A percentile compares a stretch with the other conserved stretches of the same genome.
Evolutionary conservation across 2,113 vertebrate genomes (phyloP).

Genomic region (Oreochromis niloticus): DNA sequence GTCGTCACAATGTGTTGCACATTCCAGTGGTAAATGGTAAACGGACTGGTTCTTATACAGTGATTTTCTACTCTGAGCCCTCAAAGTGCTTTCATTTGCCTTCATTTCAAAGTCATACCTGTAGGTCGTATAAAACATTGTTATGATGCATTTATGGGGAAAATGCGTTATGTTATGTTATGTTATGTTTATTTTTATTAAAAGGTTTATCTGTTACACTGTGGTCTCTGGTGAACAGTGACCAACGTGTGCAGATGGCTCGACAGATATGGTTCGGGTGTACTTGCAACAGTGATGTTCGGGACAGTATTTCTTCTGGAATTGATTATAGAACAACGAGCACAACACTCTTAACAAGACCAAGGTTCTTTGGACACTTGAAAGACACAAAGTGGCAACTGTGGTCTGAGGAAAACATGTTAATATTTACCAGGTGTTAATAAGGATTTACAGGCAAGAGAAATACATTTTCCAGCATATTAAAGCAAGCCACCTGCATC

Average conservation of each 20-base stretch:
- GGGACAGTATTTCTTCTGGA: background rate
- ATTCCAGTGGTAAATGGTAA: background rate
- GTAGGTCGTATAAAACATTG: background rate
- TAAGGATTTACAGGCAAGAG: constrained; percentile 17
- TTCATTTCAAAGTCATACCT: background rate
- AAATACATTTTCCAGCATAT: constrained; percentile 26
- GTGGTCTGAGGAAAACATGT: background rate
- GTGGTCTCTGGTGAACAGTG: background rate
- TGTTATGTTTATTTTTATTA: background rate
- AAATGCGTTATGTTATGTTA: too few species aligned
- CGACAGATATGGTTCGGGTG: background rate
- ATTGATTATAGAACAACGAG: background rate
- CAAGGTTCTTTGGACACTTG: background rate
- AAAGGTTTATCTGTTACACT: background rate
- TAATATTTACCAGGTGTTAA: constrained; percentile 39
- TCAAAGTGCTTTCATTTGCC: background rate
- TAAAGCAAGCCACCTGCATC: constrained; percentile 53
- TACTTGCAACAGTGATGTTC: background rate
- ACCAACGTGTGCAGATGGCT: background rate
- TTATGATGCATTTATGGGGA: background rate
- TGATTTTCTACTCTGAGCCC: background rate
- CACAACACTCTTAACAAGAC: background rate
- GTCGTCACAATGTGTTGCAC: background rate
- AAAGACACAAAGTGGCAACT: background rate
- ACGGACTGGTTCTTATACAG: background rate